phyloP scores from a whole-genome alignment of 2,888 invertebrate species.

The Sicus ferrugineus region DNA sequence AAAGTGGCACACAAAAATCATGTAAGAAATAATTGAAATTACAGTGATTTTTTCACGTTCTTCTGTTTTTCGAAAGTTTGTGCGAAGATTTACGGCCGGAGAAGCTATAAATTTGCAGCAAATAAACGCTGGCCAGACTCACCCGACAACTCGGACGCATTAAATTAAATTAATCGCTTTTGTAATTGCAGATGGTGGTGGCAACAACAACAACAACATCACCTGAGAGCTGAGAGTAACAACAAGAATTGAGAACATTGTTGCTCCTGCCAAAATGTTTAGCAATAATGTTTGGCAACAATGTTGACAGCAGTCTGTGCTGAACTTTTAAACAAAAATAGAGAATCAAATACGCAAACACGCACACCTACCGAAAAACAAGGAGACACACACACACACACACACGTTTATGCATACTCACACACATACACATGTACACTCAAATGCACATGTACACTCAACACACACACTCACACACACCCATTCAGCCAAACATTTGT shows the following conservation, averaged over 20 bases:
- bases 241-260: constrained; percentile 10
- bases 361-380: neutral
- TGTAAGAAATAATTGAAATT: neutral
- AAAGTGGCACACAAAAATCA: neutral
- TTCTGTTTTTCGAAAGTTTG: constrained; percentile 6
- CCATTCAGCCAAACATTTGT: neutral
- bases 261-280: no score
- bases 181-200: constrained; percentile 20
- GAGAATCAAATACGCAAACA: neutral
- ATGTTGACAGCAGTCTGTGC: neutral
- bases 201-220: constrained; percentile 17
- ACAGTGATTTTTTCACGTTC: neutral
- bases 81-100: constrained; percentile 23
- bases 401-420: constrained; percentile 5
- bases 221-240: constrained; percentile 11
- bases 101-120: constrained; percentile 21
- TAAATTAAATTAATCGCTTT: constrained; percentile 44
- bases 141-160: constrained; percentile 41
- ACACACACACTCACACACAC: no score
- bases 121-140: constrained; percentile 7
- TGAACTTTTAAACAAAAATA: constrained; percentile 6
- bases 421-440: neutral
- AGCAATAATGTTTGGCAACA: constrained; percentile 13
- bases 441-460: neutral
- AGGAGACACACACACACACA: neutral